Conservation (phyloP, 2,113 vertebrate genomes). For the Arizona elegans region DNA sequence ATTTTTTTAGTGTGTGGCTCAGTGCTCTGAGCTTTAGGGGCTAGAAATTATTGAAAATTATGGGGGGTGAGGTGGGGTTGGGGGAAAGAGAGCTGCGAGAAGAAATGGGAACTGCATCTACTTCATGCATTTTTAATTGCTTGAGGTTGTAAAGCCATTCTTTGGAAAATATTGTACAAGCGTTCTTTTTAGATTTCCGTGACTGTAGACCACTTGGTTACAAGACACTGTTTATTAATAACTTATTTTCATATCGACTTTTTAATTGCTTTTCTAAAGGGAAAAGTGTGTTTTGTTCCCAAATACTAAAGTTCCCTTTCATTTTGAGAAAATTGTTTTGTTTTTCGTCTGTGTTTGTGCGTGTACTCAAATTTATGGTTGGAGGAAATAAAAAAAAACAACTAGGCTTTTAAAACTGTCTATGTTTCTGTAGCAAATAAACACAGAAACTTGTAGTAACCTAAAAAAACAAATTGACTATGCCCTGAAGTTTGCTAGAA, state of each 20-base stretch:
- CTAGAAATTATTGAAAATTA: slow-evolving; percentile 42
- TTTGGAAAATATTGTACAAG: slow-evolving; percentile 66
- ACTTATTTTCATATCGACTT: slow-evolving; percentile 64
- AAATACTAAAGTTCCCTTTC: slow-evolving; percentile 59
- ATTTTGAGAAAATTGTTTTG: slow-evolving; percentile 67
- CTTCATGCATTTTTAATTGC: slow-evolving; percentile 78
- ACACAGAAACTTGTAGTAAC: neutral
- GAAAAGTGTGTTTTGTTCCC: slow-evolving; percentile 62
- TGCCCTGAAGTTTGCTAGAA: neutral
- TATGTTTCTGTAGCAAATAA: neutral
- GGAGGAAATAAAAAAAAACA: slow-evolving; percentile 34
- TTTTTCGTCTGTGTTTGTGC: neutral
- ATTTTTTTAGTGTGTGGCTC: slow-evolving; percentile 41
- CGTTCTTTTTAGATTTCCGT: slow-evolving; percentile 60
- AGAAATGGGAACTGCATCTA: slow-evolving; percentile 16
- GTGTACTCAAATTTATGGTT: slow-evolving; percentile 32
- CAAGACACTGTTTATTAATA: slow-evolving; percentile 70
- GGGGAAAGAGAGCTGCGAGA: neutral
- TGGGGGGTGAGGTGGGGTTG: neutral
- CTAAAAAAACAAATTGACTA: neutral
- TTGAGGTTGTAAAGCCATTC: slow-evolving; percentile 63
- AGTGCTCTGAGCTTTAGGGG: slow-evolving; percentile 10
- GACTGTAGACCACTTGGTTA: slow-evolving; percentile 61
- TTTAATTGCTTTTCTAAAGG: slow-evolving; percentile 65
- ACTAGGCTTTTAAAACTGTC: slow-evolving; percentile 23